Evolutionary conservation across 2,113 vertebrate species (phyloP), one percentile per base, ranked within the genome.

Genomic region (Tyto alba): DNA sequence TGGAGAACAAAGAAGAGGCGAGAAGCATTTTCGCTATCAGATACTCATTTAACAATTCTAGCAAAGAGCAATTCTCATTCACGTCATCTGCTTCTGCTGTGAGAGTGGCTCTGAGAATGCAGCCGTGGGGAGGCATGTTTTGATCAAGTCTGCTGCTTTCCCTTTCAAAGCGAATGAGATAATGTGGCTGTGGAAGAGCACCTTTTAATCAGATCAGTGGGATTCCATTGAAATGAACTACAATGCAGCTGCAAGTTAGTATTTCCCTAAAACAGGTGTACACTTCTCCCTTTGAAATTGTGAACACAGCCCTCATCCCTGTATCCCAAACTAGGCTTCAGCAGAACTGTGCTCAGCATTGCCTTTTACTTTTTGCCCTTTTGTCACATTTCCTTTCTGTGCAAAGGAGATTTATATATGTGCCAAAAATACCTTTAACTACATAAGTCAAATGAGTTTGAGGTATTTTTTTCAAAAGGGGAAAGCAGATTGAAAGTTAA

Each of bases 81-180:
- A 64, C 34, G 3, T 97, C 87, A 96, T 91, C 82, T 82, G 56
- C 75, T 73, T 85, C 76, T 89, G 88, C 91, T 75, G 88, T 75
- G 23, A 97, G 89, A 96, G 90, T 47, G 57, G 68, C 76, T 92
- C 62, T 96, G 91, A 95, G 91, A 96, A 82, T 36, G 72, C 84
- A 96, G 74, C 73, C 74, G 67, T 43, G 22, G 90, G 85, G 92
- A 97, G 69, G 85, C 73, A 79, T 85, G 81, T 96, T 98, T 97
- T 97, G 95, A 98, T 97, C 93, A 96, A 88, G 75, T 95, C 84
- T 2, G 10, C 72, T 90, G 78, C 84, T 94, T 96, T 97, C 85
- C 66, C 60, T 95, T 97, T 97, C 92, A 97, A 96, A 96, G 89
- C 11, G 36, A 97, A 95, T 74, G 83, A 85, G 92, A 95, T 96